Conservation (phyloP, 2,888 invertebrate genomes). For the Diadegma fenestrale region DNA sequence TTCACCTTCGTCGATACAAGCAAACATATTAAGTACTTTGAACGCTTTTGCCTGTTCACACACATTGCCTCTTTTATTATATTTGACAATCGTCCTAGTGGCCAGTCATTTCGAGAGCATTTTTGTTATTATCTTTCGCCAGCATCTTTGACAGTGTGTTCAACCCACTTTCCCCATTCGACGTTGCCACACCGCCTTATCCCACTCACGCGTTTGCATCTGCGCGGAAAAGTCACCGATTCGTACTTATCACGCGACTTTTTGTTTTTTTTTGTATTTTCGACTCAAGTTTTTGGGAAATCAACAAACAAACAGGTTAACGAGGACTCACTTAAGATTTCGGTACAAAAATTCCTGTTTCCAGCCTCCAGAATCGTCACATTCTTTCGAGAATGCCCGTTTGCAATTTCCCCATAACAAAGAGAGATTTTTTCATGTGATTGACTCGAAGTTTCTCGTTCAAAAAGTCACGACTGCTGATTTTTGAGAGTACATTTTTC, state of each 20-base stretch:
- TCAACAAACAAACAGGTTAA: background rate
- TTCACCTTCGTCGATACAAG: background rate
- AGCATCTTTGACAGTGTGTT: slow-evolving; percentile 21
- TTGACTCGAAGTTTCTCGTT: background rate
- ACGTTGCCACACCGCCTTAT: slow-evolving; percentile 25
- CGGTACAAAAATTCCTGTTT: background rate
- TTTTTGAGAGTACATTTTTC: background rate
- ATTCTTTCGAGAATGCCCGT: background rate
- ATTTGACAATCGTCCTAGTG: background rate
- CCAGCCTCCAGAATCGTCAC: background rate
- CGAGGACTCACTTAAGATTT: background rate
- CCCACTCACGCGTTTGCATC: background rate
- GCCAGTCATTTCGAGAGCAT: background rate
- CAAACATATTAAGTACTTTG: background rate
- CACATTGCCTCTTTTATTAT: background rate
- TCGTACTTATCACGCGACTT: background rate
- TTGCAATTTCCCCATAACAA: background rate
- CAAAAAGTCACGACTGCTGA: background rate
- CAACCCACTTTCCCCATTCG: slow-evolving; percentile 36
- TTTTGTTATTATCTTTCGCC: slow-evolving; percentile 1
- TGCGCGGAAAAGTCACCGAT: background rate
- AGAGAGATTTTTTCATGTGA: background rate
- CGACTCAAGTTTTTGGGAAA: background rate
- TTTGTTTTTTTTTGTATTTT: background rate
- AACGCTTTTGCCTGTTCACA: background rate